These are phyloP conservation scores for Drosophila trapezifrons DNA, from an alignment of 1,140 invertebrate genomes.

Conservation along the genomic window DNA sequence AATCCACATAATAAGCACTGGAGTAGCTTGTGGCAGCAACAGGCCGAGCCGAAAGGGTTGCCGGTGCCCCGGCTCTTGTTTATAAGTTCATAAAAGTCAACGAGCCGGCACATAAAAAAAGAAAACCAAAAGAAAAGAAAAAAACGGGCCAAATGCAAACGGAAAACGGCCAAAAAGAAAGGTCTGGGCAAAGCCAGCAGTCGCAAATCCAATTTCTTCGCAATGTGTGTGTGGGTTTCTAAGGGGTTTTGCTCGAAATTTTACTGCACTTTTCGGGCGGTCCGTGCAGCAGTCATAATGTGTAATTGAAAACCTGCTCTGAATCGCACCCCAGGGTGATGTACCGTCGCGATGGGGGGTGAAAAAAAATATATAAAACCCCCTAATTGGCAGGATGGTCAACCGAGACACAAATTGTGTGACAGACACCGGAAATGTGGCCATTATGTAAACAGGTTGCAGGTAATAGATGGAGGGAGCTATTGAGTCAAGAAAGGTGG, in stretches of 20 bases:
- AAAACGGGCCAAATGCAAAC: slow-evolving; percentile 26
- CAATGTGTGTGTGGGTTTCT: slow-evolving; percentile 17
- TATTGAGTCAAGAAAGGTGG: not conserved
- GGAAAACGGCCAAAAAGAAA: slow-evolving; percentile 34
- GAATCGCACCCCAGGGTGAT: slow-evolving; percentile 68
- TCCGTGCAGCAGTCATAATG: slow-evolving; percentile 67
- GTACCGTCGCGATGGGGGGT: not conserved
- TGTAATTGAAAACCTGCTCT: slow-evolving; percentile 82
- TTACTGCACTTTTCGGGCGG: slow-evolving; percentile 50
- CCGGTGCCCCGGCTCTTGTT: slow-evolving; percentile 68
- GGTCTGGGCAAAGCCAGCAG: slow-evolving; percentile 29
- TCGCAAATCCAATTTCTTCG: slow-evolving; percentile 78
- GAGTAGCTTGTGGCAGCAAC: slow-evolving; percentile 64
- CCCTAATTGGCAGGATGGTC: slow-evolving; percentile 69
- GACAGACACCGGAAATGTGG: slow-evolving; percentile 7
- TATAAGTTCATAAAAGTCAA: slow-evolving; percentile 84
- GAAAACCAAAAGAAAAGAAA: slow-evolving; percentile 18
- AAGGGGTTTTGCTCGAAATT: slow-evolving; percentile 44
- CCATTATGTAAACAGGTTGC: slow-evolving; percentile 54
- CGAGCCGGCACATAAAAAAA: slow-evolving; percentile 66
- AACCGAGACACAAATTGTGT: slow-evolving; percentile 26
- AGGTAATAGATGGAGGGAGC: not conserved
- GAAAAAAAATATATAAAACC: not conserved
- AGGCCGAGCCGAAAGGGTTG: slow-evolving; percentile 72
- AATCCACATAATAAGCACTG: slow-evolving; percentile 82